Evolutionary conservation across 2,797 vertebrate species (phyloP).

Genomic region (Enteromius radiatus): DNA sequence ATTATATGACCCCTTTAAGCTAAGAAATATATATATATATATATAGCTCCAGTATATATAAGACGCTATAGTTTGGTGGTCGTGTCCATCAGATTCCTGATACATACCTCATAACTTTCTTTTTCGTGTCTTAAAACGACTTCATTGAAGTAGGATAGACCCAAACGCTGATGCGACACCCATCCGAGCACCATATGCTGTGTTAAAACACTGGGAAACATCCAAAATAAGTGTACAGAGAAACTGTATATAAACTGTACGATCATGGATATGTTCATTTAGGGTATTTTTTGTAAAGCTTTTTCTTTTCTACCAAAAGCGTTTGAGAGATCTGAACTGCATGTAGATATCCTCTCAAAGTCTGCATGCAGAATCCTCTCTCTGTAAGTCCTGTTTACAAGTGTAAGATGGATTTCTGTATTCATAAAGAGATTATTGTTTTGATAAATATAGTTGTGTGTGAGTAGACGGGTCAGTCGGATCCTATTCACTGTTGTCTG

Average conservation of each 20-base stretch:
- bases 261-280: conserved; percentile 54
- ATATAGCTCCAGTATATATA: not conserved
- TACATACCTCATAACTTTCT: conserved; percentile 17
- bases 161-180: not conserved
- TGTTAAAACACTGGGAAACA: conserved; percentile 13
- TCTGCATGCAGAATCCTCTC: conserved; percentile 82
- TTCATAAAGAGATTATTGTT: conserved; percentile 70
- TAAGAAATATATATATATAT: not conserved
- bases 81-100: conserved; percentile 12
- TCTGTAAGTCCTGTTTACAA: conserved; percentile 74
- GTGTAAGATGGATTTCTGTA: conserved; percentile 75
- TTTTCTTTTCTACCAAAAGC: conserved; percentile 61
- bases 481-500: conserved; percentile 76
- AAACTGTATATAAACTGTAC: conserved; percentile 55
- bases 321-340: conserved; percentile 72
- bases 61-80: conserved; percentile 27
- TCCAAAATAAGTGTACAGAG: conserved; percentile 25
- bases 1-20: not conserved
- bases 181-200: conserved; percentile 11
- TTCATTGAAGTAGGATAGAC: not conserved
- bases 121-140: conserved; percentile 23
- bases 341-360: conserved; percentile 81
- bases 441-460: conserved; percentile 58
- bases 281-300: conserved; percentile 64
- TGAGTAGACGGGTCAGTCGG: conserved; percentile 74